Percentiles rank a stretch among this genome's conserved stretches.
Conservation (phyloP, 2,888 invertebrate species). For the Lasioglossum villosulum region DNA sequence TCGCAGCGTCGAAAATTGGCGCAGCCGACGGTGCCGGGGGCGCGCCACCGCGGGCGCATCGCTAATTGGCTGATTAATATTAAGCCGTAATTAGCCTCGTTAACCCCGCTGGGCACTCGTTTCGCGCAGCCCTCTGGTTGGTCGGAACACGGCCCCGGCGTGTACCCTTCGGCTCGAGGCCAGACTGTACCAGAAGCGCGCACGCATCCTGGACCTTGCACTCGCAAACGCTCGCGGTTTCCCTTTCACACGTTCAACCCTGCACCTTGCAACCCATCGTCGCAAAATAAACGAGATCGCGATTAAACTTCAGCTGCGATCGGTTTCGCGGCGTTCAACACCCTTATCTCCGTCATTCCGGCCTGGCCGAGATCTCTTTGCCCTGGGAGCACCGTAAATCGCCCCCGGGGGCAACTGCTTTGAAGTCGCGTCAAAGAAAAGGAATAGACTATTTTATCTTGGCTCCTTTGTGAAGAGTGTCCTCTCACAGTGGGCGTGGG, state of each 20-base stretch:
- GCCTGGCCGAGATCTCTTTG: background rate
- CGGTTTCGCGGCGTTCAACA: background rate
- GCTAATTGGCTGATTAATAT: conserved; percentile 80
- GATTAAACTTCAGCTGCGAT: background rate
- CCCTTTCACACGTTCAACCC: background rate
- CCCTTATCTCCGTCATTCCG: background rate
- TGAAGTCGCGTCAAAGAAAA: background rate
- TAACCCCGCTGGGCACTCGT: conserved; percentile 74
- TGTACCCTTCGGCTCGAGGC: conserved; percentile 31
- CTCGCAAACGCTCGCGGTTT: background rate
- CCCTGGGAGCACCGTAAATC: background rate
- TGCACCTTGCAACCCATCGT: background rate
- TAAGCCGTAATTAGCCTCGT: conserved; percentile 78
- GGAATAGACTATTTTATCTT: background rate
- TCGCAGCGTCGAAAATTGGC: conserved; percentile 40
- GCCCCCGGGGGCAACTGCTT: background rate
- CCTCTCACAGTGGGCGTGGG: background rate
- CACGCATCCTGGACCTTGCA: conserved; percentile 10
- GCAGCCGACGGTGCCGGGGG: conserved; percentile 56
- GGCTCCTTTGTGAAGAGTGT: background rate
- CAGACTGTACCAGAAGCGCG: background rate
- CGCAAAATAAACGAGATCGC: background rate
- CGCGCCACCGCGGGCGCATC: conserved; percentile 57
- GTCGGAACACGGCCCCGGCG: conserved; percentile 58
- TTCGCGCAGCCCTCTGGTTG: conserved; percentile 74